These are phyloP conservation scores for Carcina quercana DNA, from an alignment of 2,888 invertebrate species.

Conservation along the genomic window DNA sequence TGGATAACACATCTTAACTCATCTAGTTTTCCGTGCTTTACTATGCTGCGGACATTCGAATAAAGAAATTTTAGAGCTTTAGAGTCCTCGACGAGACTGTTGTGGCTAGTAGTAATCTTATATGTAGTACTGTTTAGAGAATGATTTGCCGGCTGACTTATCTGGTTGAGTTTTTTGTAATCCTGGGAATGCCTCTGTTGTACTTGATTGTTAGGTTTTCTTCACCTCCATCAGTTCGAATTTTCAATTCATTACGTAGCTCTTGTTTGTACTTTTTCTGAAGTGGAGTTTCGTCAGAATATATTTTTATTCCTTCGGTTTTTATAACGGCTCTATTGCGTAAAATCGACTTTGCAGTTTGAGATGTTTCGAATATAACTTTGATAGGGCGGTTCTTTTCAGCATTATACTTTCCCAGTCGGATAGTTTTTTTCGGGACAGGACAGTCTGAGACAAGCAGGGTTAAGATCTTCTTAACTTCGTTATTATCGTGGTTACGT, in stretches of 20 bases:
- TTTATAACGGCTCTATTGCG: neutral
- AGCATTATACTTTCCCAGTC: neutral
- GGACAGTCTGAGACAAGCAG: neutral
- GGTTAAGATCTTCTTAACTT: neutral
- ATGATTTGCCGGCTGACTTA: neutral
- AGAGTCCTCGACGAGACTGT: neutral
- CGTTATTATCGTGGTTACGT: neutral
- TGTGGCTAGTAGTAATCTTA: neutral
- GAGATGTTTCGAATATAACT: neutral
- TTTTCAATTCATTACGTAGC: neutral
- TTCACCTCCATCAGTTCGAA: neutral
- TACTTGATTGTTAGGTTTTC: constrained; percentile 1
- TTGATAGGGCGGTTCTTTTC: neutral
- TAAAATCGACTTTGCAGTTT: constrained; percentile 1
- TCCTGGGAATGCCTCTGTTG: neutral
- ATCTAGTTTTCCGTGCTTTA: neutral
- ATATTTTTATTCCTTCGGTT: neutral
- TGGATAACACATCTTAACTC: neutral
- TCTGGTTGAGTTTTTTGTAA: neutral
- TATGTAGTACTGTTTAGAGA: neutral
- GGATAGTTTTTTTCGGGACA: constrained; percentile 1
- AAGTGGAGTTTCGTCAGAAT: neutral
- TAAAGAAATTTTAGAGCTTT: neutral
- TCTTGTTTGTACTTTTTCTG: neutral
- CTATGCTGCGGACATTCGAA: neutral